Conservation (phyloP, 2,113 vertebrate genomes). For the Heteronetta atricapilla region DNA sequence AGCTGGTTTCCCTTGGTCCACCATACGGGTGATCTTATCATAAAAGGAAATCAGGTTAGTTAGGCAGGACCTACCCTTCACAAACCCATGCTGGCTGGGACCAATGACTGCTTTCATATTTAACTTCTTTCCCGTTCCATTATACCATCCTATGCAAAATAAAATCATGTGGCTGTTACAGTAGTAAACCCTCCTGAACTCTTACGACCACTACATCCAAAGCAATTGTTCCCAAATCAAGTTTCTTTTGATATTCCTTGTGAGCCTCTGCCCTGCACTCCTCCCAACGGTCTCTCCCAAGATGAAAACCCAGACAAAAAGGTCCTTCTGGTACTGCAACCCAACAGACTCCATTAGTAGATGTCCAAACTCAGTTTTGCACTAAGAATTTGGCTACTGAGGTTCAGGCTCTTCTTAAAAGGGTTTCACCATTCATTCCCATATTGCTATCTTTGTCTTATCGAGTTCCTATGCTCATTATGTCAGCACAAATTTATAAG, state of each 20-base stretch:
- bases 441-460: background rate
- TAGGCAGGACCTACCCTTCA: no score
- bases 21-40: no score
- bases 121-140: background rate
- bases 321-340: background rate
- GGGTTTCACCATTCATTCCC: background rate
- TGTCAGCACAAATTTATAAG: accelerated
- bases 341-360: background rate
- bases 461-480: background rate
- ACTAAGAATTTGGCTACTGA: background rate
- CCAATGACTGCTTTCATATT: no score
- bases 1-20: no score
- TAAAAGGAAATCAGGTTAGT: no score
- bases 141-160: background rate
- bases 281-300: accelerated
- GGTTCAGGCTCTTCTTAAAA: background rate
- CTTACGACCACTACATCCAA: background rate
- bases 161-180: background rate
- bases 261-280: background rate
- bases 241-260: background rate
- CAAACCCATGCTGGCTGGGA: no score
- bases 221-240: background rate
- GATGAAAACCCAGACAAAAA: background rate
- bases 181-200: background rate
- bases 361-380: background rate